Conservation (phyloP, 1,140 invertebrate species). For the Drosophila arawakana region DNA sequence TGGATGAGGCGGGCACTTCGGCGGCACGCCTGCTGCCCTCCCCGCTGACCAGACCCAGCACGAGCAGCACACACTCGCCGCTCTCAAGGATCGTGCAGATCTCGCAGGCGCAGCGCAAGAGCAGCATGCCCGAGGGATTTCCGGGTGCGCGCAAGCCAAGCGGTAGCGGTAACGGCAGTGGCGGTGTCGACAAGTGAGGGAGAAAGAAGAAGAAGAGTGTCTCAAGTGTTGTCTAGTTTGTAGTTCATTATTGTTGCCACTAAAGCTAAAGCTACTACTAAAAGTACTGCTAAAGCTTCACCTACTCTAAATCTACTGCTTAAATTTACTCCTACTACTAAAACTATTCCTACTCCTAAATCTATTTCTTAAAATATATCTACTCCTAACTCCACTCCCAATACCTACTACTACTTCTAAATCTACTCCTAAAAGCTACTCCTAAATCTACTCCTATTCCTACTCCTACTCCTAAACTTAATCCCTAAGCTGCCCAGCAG, state of each 20-base stretch:
- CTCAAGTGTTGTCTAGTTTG: constrained; percentile 50
- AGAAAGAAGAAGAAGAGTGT: background rate
- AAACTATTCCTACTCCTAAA: too few relatives aligned
- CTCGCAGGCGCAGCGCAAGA: constrained; percentile 80
- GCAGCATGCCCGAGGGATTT: constrained; percentile 77
- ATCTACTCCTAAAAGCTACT: background rate
- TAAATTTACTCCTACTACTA: too few relatives aligned
- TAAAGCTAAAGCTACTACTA: constrained; percentile 10
- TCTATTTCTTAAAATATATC: too few relatives aligned
- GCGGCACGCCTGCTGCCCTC: constrained; percentile 63
- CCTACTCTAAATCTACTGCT: too few relatives aligned
- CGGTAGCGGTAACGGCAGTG: constrained; percentile 1
- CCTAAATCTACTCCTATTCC: background rate
- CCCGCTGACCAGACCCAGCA: constrained; percentile 58
- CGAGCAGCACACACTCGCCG: constrained; percentile 81
- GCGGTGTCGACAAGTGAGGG: constrained; percentile 29
- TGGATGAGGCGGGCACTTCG: constrained; percentile 50
- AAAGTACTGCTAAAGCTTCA: background rate
- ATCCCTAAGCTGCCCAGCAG: too few relatives aligned
- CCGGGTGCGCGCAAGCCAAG: constrained; percentile 2
- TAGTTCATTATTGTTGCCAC: constrained; percentile 41
- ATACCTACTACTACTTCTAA: too few relatives aligned
- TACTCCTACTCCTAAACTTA: too few relatives aligned
- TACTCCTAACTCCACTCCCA: too few relatives aligned
- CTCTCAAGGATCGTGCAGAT: constrained; percentile 82